Conservation (phyloP, 2,888 invertebrate species). For the Scaptomyza reducta region DNA sequence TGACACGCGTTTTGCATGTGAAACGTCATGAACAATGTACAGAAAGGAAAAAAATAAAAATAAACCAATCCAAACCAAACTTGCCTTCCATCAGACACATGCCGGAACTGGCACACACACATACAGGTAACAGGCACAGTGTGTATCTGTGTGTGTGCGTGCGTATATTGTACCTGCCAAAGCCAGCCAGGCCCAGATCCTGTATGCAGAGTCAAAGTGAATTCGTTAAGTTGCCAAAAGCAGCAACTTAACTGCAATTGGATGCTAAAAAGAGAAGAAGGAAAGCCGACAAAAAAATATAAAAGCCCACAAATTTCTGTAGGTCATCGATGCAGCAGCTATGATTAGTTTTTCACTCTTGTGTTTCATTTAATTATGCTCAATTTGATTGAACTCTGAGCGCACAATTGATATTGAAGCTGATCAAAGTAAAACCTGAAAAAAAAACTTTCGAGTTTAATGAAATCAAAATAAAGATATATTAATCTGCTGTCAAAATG, state of each 20-base stretch:
- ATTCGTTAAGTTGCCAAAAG: slow-evolving; percentile 61
- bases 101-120: slow-evolving; percentile 16
- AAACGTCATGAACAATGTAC: slow-evolving; percentile 75
- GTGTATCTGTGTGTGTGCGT: slow-evolving; percentile 1
- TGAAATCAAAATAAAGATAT: no score
- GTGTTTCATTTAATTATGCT: slow-evolving; percentile 42
- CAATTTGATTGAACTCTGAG: no score
- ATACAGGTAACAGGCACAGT: slow-evolving; percentile 18
- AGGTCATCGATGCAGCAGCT: slow-evolving; percentile 30
- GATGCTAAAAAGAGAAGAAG: not conserved
- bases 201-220: slow-evolving; percentile 58
- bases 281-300: not conserved
- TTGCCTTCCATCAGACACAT: slow-evolving; percentile 28
- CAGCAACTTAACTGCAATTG: slow-evolving; percentile 34
- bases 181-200: slow-evolving; percentile 8
- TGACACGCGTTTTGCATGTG: slow-evolving; percentile 82
- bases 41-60: slow-evolving; percentile 11
- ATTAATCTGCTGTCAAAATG: no score
- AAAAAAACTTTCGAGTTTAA: no score
- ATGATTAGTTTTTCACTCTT: slow-evolving; percentile 7
- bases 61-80: slow-evolving; percentile 26
- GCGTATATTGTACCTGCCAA: slow-evolving; percentile 26
- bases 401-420: slow-evolving; percentile 13
- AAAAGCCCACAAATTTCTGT: slow-evolving; percentile 32
- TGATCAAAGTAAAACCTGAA: not conserved